These are phyloP conservation scores for Osedax frankpressi DNA, from an alignment of 2,888 invertebrate genomes.

Conservation along the genomic window DNA sequence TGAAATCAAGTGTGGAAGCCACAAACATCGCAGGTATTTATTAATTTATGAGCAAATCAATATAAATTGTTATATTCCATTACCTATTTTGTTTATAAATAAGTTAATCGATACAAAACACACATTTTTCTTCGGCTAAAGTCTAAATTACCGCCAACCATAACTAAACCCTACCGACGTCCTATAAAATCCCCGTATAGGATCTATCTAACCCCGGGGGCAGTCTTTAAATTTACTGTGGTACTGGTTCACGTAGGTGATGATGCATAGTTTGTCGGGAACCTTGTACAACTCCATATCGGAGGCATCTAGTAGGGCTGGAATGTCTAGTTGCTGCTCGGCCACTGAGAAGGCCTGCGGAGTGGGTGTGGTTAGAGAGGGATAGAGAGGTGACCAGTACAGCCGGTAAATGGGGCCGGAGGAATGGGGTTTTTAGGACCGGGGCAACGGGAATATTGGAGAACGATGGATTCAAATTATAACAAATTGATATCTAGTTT, in stretches of 20 bases:
- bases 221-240: constrained; percentile 27
- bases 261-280: constrained; percentile 79
- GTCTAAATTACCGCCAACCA: background rate
- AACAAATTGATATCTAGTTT: too few species aligned
- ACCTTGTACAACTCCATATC: constrained; percentile 82
- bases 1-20: too few species aligned
- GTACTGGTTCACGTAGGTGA: constrained; percentile 67
- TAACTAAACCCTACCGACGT: background rate
- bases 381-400: background rate
- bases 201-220: constrained; percentile 19
- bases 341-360: constrained; percentile 69
- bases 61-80: too few species aligned
- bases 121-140: background rate
- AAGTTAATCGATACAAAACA: background rate
- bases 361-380: background rate
- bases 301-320: constrained; percentile 77
- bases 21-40: too few species aligned
- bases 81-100: background rate
- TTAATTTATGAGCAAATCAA: too few species aligned
- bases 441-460: too few species aligned
- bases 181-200: background rate
- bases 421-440: too few species aligned
- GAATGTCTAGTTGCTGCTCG: constrained; percentile 75
- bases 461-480: too few species aligned
- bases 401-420: too few species aligned